phyloP scores from a whole-genome alignment of 92 coral and sea anemone species.

The Actinernus sp. region DNA sequence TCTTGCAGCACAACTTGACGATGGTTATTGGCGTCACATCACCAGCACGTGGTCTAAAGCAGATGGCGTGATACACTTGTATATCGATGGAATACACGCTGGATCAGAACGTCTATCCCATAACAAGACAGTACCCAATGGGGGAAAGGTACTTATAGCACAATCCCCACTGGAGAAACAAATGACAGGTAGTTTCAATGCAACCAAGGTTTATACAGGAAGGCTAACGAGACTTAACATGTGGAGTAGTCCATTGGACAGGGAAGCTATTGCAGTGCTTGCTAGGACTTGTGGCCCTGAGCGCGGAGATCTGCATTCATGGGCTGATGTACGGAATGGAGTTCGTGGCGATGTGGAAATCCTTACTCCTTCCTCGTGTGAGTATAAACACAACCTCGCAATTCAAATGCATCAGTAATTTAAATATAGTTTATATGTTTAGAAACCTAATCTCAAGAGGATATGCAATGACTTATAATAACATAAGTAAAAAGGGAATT shows the following conservation, averaged over 20 bases:
- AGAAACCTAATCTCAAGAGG: too few relatives aligned
- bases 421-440: too few relatives aligned
- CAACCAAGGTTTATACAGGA: slow-evolving; percentile 9
- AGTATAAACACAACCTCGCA: too few relatives aligned
- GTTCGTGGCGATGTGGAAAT: slow-evolving; percentile 6
- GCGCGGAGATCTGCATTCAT: slow-evolving; percentile 27
- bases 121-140: neutral
- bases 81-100: slow-evolving; percentile 16
- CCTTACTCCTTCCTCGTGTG: slow-evolving; percentile 31
- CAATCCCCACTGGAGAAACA: too few relatives aligned
- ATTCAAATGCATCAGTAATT: too few relatives aligned
- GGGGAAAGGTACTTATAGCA: neutral
- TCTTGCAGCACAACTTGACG: slow-evolving; percentile 3
- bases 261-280: slow-evolving; percentile 3
- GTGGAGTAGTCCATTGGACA: slow-evolving; percentile 18
- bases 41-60: slow-evolving; percentile 7
- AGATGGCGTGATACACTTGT: neutral
- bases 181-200: too few relatives aligned
- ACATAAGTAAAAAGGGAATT: too few relatives aligned
- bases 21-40: slow-evolving; percentile 56
- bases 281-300: slow-evolving; percentile 19
- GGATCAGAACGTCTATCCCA: neutral
- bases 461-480: too few relatives aligned
- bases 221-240: slow-evolving; percentile 43
- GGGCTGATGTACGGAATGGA: slow-evolving; percentile 10